A percentile compares a stretch with the other conserved stretches of the same genome.
phyloP scores from a whole-genome alignment of 2,888 invertebrate genomes.

The Drosophila pseudotakahashii region DNA sequence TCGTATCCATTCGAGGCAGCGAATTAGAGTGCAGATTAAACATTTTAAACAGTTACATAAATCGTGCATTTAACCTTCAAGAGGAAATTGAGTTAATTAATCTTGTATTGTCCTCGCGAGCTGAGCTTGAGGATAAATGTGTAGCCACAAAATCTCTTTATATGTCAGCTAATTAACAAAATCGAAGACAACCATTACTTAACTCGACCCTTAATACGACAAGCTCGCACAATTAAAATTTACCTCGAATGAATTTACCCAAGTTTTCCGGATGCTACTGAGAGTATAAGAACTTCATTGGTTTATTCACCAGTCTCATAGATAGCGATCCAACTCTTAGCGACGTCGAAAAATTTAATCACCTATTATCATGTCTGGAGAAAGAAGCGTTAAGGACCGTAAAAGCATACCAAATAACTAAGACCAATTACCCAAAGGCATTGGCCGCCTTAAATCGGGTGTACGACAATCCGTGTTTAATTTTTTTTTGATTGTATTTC shows the following conservation, averaged over 20 bases:
- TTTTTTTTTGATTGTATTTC: no score
- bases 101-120: not conserved
- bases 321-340: not conserved
- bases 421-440: not conserved
- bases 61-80: not conserved
- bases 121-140: conserved; percentile 1
- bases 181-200: not conserved
- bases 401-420: not conserved
- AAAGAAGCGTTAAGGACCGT: not conserved
- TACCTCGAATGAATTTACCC: not conserved
- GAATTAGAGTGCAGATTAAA: not conserved
- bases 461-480: no score
- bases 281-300: not conserved
- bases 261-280: not conserved
- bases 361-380: not conserved
- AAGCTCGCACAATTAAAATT: not conserved
- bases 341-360: not conserved
- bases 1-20: not conserved
- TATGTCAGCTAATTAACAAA: not conserved
- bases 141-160: not conserved
- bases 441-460: not conserved
- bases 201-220: not conserved
- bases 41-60: not conserved
- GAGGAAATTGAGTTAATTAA: not conserved
- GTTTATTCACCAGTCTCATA: no score